These are phyloP conservation scores for Agapostemon virescens DNA, from an alignment of 2,888 invertebrate species.

Conservation along the genomic window DNA sequence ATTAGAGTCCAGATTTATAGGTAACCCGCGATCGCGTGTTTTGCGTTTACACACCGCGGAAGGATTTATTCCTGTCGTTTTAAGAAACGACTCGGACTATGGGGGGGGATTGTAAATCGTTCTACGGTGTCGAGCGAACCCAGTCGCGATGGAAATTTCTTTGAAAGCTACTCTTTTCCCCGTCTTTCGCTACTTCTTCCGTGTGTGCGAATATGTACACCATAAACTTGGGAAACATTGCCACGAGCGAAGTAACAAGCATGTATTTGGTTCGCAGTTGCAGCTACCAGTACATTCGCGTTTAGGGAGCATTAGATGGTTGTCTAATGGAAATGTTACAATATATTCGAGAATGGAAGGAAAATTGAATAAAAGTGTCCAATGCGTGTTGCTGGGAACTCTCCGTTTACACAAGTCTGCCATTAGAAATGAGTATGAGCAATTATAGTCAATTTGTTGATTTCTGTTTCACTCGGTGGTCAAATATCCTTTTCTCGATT, in stretches of 20 bases:
- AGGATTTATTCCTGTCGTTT: slow-evolving; percentile 44
- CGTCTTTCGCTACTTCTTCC: background rate
- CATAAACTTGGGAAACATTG: background rate
- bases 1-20: slow-evolving; percentile 46
- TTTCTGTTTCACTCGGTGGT: too few relatives aligned
- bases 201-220: background rate
- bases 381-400: too few relatives aligned
- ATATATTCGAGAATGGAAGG: background rate
- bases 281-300: background rate
- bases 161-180: background rate
- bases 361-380: too few relatives aligned
- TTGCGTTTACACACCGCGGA: slow-evolving; percentile 18
- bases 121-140: background rate
- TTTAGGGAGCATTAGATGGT: background rate
- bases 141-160: slow-evolving; percentile 22
- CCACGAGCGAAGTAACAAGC: background rate
- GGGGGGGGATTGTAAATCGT: slow-evolving; percentile 42
- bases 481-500: too few relatives aligned
- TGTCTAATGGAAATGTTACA: background rate
- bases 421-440: too few relatives aligned
- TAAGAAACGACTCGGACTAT: slow-evolving; percentile 36
- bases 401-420: too few relatives aligned
- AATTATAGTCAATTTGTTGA: too few relatives aligned
- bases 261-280: background rate
- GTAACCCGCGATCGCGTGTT: slow-evolving; percentile 34